These are phyloP conservation scores for Leucophenga montana DNA, from an alignment of 2,888 invertebrate genomes.

Conservation along the genomic window DNA sequence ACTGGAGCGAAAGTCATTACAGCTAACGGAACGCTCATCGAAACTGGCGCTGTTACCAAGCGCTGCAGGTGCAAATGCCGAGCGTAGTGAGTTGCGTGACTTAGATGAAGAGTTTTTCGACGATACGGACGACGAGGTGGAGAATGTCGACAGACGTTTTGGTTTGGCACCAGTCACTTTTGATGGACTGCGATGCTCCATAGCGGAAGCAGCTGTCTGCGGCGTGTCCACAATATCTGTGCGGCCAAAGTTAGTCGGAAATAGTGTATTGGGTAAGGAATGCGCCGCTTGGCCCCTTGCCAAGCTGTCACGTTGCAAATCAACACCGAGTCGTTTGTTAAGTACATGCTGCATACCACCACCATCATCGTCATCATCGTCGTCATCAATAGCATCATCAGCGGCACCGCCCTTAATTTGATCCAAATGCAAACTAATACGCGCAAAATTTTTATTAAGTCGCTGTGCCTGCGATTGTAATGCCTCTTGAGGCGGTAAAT, in stretches of 20 bases:
- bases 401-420: slow-evolving; percentile 59
- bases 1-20: slow-evolving; percentile 62
- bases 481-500: slow-evolving; percentile 57
- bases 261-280: slow-evolving; percentile 62
- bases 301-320: slow-evolving; percentile 34
- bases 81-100: slow-evolving; percentile 61
- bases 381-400: slow-evolving; percentile 40
- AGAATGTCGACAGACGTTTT: slow-evolving; percentile 64
- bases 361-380: slow-evolving; percentile 43
- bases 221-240: slow-evolving; percentile 38
- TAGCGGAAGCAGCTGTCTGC: slow-evolving; percentile 38
- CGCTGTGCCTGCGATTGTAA: slow-evolving; percentile 49
- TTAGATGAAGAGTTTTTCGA: slow-evolving; percentile 60
- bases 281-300: slow-evolving; percentile 45
- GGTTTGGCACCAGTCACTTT: slow-evolving; percentile 70
- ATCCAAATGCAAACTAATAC: slow-evolving; percentile 68
- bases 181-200: slow-evolving; percentile 47
- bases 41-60: slow-evolving; percentile 53
- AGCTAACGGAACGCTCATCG: slow-evolving; percentile 68
- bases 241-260: slow-evolving; percentile 50
- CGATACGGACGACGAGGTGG: slow-evolving; percentile 60
- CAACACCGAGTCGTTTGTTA: slow-evolving; percentile 26
- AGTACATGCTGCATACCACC: slow-evolving; percentile 30
- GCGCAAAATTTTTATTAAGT: slow-evolving; percentile 67
- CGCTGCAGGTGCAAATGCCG: slow-evolving; percentile 38